A percentile compares a stretch with the other conserved stretches of the same genome.
Evolutionary conservation across 1,140 invertebrate genomes (phyloP).

Genomic region (Propsilocerus akamusi): DNA sequence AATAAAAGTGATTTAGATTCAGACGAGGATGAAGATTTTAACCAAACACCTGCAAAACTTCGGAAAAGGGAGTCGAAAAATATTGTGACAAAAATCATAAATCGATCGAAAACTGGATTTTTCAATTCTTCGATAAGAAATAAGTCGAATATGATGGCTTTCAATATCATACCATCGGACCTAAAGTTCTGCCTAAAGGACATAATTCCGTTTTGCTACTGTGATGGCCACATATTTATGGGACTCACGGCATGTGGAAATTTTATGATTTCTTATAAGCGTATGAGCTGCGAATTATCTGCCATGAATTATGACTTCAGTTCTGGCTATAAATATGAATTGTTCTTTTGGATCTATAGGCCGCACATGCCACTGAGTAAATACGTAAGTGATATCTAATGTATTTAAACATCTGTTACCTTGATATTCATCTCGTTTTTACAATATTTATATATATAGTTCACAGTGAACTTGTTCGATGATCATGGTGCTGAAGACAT

Average conservation of each 20-base stretch:
- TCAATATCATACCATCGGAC: conserved; percentile 37
- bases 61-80: neutral
- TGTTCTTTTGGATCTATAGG: conserved; percentile 23
- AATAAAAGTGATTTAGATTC: neutral
- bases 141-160: conserved; percentile 24
- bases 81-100: neutral
- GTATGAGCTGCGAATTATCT: conserved; percentile 26
- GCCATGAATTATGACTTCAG: conserved; percentile 21
- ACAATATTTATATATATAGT: conserved; percentile 6
- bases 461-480: conserved; percentile 30
- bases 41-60: neutral
- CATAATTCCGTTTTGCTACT: conserved; percentile 26
- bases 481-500: conserved; percentile 35
- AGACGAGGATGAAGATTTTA: neutral
- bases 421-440: neutral
- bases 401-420: neutral
- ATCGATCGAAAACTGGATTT: conserved; percentile 9
- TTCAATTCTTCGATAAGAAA: conserved; percentile 16
- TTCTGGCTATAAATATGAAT: conserved; percentile 22
- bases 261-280: conserved; percentile 75
- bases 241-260: conserved; percentile 84
- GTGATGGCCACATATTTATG: conserved; percentile 63
- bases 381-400: conserved; percentile 6
- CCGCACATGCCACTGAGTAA: conserved; percentile 17
- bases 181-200: conserved; percentile 38